Conservation (phyloP, 2,888 invertebrate genomes). For the Tiliacea aurago region DNA sequence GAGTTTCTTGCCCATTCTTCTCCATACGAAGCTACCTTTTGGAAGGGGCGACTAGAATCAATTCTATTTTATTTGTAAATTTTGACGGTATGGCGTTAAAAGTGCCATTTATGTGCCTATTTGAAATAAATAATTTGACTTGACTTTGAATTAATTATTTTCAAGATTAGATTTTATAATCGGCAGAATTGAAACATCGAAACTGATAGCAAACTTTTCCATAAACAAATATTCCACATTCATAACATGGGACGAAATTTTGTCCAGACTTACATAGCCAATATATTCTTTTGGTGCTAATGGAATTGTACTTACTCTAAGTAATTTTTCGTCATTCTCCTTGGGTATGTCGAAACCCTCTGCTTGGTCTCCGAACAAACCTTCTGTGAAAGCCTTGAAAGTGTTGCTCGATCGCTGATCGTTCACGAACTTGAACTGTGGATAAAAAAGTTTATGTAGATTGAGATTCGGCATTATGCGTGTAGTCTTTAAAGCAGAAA, state of each 20-base stretch:
- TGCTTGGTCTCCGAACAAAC: slow-evolving; percentile 91
- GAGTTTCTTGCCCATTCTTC: no score
- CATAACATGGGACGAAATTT: no score
- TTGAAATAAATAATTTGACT: no score
- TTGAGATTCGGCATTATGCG: not conserved
- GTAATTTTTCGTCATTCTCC: slow-evolving; percentile 85
- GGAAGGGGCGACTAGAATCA: no score
- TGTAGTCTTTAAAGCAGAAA: not conserved
- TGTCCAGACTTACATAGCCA: no score
- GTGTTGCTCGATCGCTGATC: slow-evolving; percentile 91
- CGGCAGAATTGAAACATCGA: not conserved
- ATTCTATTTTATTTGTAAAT: no score
- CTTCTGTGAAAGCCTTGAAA: slow-evolving; percentile 92
- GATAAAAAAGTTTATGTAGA: not conserved
- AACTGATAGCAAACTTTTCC: not conserved
- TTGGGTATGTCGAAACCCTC: slow-evolving; percentile 79
- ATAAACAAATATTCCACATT: not conserved
- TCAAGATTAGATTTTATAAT: not conserved
- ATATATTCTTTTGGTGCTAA: no score
- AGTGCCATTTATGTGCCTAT: no score
- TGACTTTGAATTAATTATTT: not conserved
- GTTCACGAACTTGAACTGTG: slow-evolving; percentile 92
- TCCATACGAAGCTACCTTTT: no score
- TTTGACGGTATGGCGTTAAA: no score
- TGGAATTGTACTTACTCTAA: slow-evolving; percentile 71